Base-by-base conservation (phyloP, 2,888 invertebrate genomes). In the Folsomia candida region DNA sequence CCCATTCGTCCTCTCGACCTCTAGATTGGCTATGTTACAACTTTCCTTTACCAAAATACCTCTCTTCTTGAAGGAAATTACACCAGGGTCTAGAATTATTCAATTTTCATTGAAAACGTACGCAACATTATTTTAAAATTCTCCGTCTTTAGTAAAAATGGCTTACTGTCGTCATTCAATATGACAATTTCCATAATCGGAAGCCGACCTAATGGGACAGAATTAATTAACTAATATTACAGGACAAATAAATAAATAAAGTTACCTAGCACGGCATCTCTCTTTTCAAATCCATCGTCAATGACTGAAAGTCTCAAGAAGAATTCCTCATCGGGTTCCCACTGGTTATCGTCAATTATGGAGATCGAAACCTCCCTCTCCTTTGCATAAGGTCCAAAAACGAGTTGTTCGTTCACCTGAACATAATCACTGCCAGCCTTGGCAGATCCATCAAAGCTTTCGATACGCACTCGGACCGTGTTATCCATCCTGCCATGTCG, bases 241-340 rank as follows among this genome's bases (percentile, higher is more conserved):
- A n/a, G n/a, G n/a, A n/a, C n/a, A n/a, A n/a, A n/a, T n/a, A n/a
- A n/a, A n/a, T n/a, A n/a, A n/a, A n/a, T n/a, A n/a, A n/a, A n/a
- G n/a, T n/a, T n/a, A n/a, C n/a, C n/a, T 1, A 87, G 81, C 61
- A 83, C 82, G 0, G 84, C 84, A n/a, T 81, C 80, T 20, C 79
- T 76, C 2, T 78, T 67, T 6, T 82, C 81, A 9, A 80, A 79
- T 66, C 79, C 79, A 59, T 80, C 80, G 64, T 81, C 78, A 2
- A 83, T 69, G 28, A 83, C 71, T 2, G 83, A 82, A 65, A 88
- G 80, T 78, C 87, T 85, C 25, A 87, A 84, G 81, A 86, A 87
- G 81, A 88, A 88, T 73, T 86, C 86, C 81, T 87, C 87, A 80
- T 87, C 86, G 0, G 87, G 86, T 81, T 87, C 87, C 87, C 87